Base-by-base conservation (phyloP, 2,113 vertebrate genomes). In the Pelmatolapia mariae region DNA sequence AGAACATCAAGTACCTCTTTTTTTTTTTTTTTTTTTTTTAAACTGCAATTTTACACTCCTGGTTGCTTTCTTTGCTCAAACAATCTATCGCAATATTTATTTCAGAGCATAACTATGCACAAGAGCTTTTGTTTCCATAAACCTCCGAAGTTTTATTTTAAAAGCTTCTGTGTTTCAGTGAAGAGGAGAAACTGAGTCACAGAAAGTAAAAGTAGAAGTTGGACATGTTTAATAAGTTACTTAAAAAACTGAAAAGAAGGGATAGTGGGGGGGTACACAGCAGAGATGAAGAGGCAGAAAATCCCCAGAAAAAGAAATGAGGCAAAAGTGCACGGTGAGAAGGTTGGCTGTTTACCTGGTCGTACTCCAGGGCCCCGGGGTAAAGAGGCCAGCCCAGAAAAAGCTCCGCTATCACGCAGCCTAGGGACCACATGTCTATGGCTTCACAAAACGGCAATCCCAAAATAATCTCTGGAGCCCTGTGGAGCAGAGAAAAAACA, bases 391-490 rank as follows among this genome's bases (percentile, higher is more conserved):
- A 99, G 95, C 99, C 99, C 92, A 99, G 97, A 95, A 99, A 99
- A 88, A 99, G 97, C 94, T 99, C 99, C 66, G 99, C 98, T 94
- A 99, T 99, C 96, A 99, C 99, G 94, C 99, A 99, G 92, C 99
- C 99, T 90, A 99, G 93, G 2, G 99, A 99, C 99, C 99, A 99
- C 98, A 99, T 99, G 96, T 99, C 99, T 98, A 99, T 99, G 98
- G 99, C 99, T 98, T 99, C 99, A 97, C 98, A 98, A 97, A 99
- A 99, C 61, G 98, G 97, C 97, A 99, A 97, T 95, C 99, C 99
- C 97, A 99, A 97, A 97, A 99, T 99, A 96, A 99, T 99, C 97
- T 99, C 99, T 90, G 99, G 99, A 97, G 99, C 98, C 97, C 99
- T 99, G 96, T 79, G 96, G 94, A 89, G 84, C 8, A 91, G 18